A percentile compares a stretch with the other conserved stretches of the same genome.
These are phyloP conservation scores for Calameuta pallipes DNA, from an alignment of 2,888 invertebrate species.

Conservation along the genomic window DNA sequence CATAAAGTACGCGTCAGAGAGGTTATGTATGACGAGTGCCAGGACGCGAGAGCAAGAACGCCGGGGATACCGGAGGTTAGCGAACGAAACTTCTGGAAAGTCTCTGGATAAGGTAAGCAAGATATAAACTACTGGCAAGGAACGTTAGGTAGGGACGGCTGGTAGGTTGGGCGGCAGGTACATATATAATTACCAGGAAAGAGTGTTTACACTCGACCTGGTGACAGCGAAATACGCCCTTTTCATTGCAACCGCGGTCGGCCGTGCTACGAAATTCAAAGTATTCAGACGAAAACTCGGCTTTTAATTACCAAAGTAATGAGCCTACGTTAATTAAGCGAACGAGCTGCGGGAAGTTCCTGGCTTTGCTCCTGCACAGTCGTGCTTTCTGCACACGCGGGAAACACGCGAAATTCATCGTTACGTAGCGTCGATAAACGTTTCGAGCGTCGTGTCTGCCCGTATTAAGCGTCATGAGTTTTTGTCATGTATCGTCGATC, in stretches of 20 bases:
- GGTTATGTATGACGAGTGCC: background rate
- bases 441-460: background rate
- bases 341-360: background rate
- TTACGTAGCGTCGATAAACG: background rate
- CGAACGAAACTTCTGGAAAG: background rate
- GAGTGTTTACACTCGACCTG: constrained; percentile 4
- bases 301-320: background rate
- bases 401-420: background rate
- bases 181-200: background rate
- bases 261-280: background rate
- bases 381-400: background rate
- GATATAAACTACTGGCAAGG: background rate
- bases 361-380: background rate
- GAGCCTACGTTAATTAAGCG: background rate
- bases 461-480: background rate
- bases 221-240: background rate
- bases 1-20: background rate
- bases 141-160: background rate
- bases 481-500: background rate
- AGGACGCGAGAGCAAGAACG: background rate
- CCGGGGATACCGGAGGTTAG: background rate
- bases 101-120: background rate
- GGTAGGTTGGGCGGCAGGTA: background rate
- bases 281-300: constrained; percentile 1
- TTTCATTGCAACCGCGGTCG: background rate